Evolutionary conservation across 2,888 invertebrate species (phyloP).

Genomic region (Drosophila falleni): DNA sequence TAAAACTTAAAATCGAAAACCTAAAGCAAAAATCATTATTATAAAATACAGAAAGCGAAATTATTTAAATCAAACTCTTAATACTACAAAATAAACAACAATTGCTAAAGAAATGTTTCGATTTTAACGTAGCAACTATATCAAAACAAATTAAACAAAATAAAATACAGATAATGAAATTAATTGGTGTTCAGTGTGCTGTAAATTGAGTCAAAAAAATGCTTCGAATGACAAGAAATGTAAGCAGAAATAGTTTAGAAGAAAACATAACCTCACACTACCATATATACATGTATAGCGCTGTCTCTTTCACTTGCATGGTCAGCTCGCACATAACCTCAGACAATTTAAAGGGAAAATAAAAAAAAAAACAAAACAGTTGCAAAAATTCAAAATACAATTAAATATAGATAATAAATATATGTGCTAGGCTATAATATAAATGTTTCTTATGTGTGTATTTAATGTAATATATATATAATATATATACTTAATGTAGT

Average conservation of each 20-base stretch:
- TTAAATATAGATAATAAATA: conserved; percentile 13
- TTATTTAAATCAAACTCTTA: conserved; percentile 44
- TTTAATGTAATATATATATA: conserved; percentile 75
- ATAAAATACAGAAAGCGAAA: conserved; percentile 1
- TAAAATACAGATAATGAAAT: conserved; percentile 2
- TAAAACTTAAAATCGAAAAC: background rate
- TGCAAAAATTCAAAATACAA: background rate
- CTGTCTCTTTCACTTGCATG: conserved; percentile 41
- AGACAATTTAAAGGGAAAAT: background rate
- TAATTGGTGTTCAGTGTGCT: conserved; percentile 29
- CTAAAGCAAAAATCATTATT: conserved; percentile 4
- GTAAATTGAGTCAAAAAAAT: conserved; percentile 20
- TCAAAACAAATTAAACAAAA: conserved; percentile 8
- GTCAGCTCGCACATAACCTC: conserved; percentile 30
- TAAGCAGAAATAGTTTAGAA: background rate
- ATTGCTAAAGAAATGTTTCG: conserved; percentile 25
- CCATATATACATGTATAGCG: conserved; percentile 6
- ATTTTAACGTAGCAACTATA: conserved; percentile 27
- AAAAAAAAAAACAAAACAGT: background rate
- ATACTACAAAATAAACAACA: conserved; percentile 2
- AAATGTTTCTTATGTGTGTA: conserved; percentile 74
- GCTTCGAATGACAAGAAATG: background rate
- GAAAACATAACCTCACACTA: conserved; percentile 7
- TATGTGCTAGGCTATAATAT: conserved; percentile 34
- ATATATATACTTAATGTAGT: conserved; percentile 37